Conservation (phyloP, 2,113 vertebrate genomes). For the Rutilus rutilus region DNA sequence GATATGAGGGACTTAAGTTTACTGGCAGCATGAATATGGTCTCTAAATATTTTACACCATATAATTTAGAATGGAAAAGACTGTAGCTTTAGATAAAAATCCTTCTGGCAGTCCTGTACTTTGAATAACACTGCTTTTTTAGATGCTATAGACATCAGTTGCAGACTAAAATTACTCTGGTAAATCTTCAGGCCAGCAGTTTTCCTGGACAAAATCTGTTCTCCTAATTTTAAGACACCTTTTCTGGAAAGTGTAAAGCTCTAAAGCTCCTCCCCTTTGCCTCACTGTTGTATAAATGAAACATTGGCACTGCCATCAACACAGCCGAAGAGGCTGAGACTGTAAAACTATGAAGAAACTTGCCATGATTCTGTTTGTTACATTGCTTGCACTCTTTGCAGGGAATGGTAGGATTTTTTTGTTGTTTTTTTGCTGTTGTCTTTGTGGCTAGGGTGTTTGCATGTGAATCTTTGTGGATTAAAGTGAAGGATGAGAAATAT, state of each 20-base stretch:
- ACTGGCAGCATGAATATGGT: not conserved
- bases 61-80: not conserved
- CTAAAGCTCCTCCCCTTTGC: slow-evolving; percentile 69
- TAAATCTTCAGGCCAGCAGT: not conserved
- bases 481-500: not conserved
- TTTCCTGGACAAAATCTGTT: not conserved
- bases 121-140: not conserved
- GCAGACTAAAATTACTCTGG: not conserved
- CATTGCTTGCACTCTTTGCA: slow-evolving; percentile 70
- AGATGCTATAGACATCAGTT: not conserved
- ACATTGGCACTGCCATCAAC: slow-evolving; percentile 58
- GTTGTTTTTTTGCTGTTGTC: not conserved
- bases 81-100: not conserved
- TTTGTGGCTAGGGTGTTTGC: not conserved
- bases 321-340: slow-evolving; percentile 61
- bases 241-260: slow-evolving; percentile 59
- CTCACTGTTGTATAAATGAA: slow-evolving; percentile 74
- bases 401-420: slow-evolving; percentile 69
- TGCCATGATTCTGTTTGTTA: slow-evolving; percentile 69
- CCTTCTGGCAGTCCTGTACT: not conserved
- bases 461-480: not conserved
- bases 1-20: not conserved
- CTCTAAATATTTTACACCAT: not conserved
- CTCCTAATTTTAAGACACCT: not conserved
- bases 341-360: slow-evolving; percentile 72